Conservation (phyloP, 1,140 invertebrate species). For the Aleiodes sp. region DNA sequence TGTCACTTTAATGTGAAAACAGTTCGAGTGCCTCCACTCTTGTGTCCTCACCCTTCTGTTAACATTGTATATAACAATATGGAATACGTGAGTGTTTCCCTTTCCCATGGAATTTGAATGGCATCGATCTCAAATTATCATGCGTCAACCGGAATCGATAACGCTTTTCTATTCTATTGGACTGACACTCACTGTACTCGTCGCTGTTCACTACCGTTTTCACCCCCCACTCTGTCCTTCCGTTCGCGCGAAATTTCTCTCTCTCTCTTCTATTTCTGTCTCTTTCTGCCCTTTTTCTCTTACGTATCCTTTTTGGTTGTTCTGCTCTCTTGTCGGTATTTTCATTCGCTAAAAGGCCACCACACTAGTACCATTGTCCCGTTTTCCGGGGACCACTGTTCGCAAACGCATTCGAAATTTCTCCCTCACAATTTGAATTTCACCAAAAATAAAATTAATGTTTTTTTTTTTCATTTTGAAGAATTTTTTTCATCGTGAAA, state of each 20-base stretch:
- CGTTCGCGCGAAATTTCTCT: neutral
- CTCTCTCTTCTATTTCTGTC: neutral
- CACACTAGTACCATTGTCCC: neutral
- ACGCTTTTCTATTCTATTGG: too few species aligned
- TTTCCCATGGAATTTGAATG: neutral
- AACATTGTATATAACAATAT: neutral
- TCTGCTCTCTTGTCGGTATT: neutral
- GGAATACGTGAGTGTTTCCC: neutral
- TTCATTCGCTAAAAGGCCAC: conserved; percentile 17
- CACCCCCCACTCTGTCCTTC: too few species aligned
- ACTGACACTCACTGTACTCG: too few species aligned
- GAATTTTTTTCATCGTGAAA: neutral
- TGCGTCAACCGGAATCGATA: too few species aligned
- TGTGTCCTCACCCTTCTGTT: neutral
- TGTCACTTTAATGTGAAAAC: conserved; percentile 3
- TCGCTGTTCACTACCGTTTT: too few species aligned
- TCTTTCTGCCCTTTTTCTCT: neutral
- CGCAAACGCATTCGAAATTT: conserved; percentile 2
- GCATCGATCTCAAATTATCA: neutral
- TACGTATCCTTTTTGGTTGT: conserved; percentile 1
- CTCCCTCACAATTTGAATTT: neutral
- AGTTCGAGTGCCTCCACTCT: neutral
- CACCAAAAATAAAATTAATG: neutral
- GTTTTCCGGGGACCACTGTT: neutral
- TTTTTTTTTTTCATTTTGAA: neutral